Conservation (phyloP, 2,113 vertebrate species). For the Tangachromis dhanisi region DNA sequence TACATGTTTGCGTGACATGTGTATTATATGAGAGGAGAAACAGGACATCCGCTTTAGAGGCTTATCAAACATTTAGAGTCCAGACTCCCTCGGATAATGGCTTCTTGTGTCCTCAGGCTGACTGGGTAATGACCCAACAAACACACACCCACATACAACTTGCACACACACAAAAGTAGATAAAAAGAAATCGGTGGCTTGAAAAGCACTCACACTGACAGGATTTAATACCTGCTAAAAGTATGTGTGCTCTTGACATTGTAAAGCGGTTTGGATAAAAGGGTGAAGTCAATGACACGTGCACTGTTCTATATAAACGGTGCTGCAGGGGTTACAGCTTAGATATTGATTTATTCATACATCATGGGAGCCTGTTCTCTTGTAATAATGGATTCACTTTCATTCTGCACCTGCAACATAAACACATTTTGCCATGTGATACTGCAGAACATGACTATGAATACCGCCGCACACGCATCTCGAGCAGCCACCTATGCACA, state of each 20-base stretch:
- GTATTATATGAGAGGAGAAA: constrained; percentile 1
- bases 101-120: constrained; percentile 35
- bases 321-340: neutral
- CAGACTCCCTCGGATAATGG: constrained; percentile 31
- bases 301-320: neutral
- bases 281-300: neutral
- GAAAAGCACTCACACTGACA: neutral
- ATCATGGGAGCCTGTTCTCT: constrained; percentile 2
- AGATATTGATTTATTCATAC: constrained; percentile 53
- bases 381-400: constrained; percentile 56
- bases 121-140: constrained; percentile 33
- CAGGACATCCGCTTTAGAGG: constrained; percentile 23
- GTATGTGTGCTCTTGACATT: neutral
- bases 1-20: neutral
- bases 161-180: neutral
- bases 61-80: constrained; percentile 54
- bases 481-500: neutral
- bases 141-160: neutral
- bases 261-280: neutral
- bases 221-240: neutral
- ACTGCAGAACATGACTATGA: neutral
- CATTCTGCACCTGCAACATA: constrained; percentile 40
- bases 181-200: neutral
- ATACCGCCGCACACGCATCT: neutral
- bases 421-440: constrained; percentile 33